Percentiles rank a stretch among this genome's conserved stretches.
These are phyloP conservation scores for Lethrus apterus DNA, from an alignment of 1,140 invertebrate genomes.

Conservation along the genomic window DNA sequence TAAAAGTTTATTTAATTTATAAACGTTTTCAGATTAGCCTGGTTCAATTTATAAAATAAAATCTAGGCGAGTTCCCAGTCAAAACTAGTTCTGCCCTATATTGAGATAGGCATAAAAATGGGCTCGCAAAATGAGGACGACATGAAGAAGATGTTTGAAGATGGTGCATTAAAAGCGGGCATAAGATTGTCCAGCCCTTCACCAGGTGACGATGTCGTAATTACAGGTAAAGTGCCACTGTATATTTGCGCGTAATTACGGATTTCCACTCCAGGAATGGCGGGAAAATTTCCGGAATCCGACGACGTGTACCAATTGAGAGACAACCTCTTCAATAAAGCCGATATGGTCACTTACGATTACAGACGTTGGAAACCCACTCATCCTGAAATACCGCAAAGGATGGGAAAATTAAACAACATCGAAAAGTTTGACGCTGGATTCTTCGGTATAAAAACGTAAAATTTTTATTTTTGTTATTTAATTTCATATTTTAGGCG, in stretches of 20 bases:
- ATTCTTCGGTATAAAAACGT: constrained; percentile 52
- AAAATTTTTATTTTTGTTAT: neutral
- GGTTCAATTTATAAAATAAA: too few relatives aligned
- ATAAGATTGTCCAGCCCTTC: too few relatives aligned
- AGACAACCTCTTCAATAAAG: constrained; percentile 69
- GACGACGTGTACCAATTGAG: constrained; percentile 67
- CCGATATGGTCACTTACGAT: constrained; percentile 72
- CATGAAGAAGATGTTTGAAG: too few relatives aligned
- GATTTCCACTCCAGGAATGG: constrained; percentile 52
- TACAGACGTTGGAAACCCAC: constrained; percentile 62
- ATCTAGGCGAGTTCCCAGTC: too few relatives aligned
- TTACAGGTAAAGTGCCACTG: constrained; percentile 50
- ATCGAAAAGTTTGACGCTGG: constrained; percentile 71
- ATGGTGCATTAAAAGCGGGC: too few relatives aligned
- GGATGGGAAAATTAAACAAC: constrained; percentile 71
- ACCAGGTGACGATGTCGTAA: constrained; percentile 72
- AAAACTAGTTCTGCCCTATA: too few relatives aligned
- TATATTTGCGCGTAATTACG: neutral
- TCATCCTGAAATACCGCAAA: constrained; percentile 57
- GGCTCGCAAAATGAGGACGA: too few relatives aligned
- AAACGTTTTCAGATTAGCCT: too few relatives aligned
- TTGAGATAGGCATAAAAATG: too few relatives aligned
- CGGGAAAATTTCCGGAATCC: constrained; percentile 79
- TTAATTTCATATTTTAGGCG: constrained; percentile 33
- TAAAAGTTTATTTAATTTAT: too few relatives aligned